A percentile compares a stretch with the other conserved stretches of the same genome.
Conservation (phyloP, 2,888 invertebrate species). For the Anoplius nigerrimus region DNA sequence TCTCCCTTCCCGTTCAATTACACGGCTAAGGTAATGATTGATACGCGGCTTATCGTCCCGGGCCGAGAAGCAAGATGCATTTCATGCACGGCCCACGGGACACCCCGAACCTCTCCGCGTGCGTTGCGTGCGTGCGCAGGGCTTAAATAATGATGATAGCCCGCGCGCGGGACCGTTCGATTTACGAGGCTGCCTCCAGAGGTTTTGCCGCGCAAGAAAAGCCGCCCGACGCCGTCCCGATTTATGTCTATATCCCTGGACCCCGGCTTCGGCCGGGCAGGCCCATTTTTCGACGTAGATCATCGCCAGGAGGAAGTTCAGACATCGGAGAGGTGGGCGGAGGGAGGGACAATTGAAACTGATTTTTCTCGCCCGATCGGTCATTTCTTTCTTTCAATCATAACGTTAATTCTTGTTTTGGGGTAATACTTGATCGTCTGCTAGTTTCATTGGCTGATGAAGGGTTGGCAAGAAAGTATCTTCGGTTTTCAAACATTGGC, state of each 20-base stretch:
- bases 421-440: too few relatives aligned
- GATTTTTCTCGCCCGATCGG: too few relatives aligned
- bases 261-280: too few relatives aligned
- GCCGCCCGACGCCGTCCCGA: constrained; percentile 16
- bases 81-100: constrained; percentile 20
- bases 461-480: too few relatives aligned
- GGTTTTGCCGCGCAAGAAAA: constrained; percentile 33
- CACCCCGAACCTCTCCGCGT: not conserved
- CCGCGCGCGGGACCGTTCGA: constrained; percentile 28
- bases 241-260: constrained; percentile 42
- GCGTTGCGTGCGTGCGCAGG: constrained; percentile 7
- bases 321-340: too few relatives aligned
- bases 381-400: too few relatives aligned
- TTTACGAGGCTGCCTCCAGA: constrained; percentile 42
- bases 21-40: constrained; percentile 52
- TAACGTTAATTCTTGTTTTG: too few relatives aligned
- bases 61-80: constrained; percentile 39
- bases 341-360: too few relatives aligned
- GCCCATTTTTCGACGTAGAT: too few relatives aligned
- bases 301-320: too few relatives aligned
- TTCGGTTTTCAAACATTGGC: too few relatives aligned
- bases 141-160: constrained; percentile 50
- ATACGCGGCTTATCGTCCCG: constrained; percentile 45
- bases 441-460: too few relatives aligned
- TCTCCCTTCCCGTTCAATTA: constrained; percentile 50